Evolutionary conservation across 1,140 invertebrate species (phyloP).

Genomic region (Parasteatoda tepidariorum): DNA sequence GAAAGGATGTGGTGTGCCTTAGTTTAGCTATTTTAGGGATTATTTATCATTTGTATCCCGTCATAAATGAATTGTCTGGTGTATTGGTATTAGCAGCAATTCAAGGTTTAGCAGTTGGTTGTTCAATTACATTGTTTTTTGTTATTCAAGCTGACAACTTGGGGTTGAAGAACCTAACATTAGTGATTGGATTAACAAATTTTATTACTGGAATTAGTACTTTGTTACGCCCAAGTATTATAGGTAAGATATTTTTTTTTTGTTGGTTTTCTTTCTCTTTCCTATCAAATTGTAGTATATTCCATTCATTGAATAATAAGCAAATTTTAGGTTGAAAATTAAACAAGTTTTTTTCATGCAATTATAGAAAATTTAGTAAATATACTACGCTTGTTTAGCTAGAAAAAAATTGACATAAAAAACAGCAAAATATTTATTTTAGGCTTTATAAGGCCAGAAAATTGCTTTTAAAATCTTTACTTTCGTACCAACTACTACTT

Average conservation of each 20-base stretch:
- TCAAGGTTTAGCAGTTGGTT: slow-evolving; percentile 45
- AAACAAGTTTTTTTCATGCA: too few species aligned
- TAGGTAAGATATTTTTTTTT: slow-evolving; percentile 45
- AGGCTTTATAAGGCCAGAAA: too few species aligned
- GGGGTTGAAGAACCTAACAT: slow-evolving; percentile 24
- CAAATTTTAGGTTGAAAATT: too few species aligned
- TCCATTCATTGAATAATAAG: too few species aligned
- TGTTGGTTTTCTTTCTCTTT: background rate
- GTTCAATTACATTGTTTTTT: slow-evolving; percentile 44
- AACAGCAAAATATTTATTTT: too few species aligned
- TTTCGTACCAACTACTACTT: too few species aligned
- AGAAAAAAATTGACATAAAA: too few species aligned
- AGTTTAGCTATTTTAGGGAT: slow-evolving; percentile 35
- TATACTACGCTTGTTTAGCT: background rate
- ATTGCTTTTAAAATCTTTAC: too few species aligned
- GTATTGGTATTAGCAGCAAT: slow-evolving; percentile 30
- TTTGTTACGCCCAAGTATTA: slow-evolving; percentile 48
- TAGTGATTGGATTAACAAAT: slow-evolving; percentile 58
- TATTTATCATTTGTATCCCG: slow-evolving; percentile 39
- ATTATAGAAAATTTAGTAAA: background rate
- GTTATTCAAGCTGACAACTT: slow-evolving; percentile 55
- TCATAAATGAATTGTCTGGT: background rate
- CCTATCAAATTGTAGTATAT: background rate
- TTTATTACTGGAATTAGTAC: slow-evolving; percentile 45
- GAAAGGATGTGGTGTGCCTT: slow-evolving; percentile 41